phyloP scores from a whole-genome alignment of 2,888 invertebrate species.

The Thymelicus sylvestris region DNA sequence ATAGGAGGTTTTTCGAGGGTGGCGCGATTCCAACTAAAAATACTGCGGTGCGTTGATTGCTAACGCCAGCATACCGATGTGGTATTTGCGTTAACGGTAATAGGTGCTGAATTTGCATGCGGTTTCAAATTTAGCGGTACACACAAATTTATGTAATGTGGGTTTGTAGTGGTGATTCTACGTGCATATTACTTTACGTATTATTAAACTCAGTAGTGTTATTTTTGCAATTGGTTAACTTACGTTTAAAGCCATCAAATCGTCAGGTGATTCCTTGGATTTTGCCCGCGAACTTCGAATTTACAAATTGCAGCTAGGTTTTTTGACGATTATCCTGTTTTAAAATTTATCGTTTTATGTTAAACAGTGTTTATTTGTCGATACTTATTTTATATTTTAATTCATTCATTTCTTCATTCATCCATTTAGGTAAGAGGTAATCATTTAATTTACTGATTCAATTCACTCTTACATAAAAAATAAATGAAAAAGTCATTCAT shows the following conservation, averaged over 20 bases:
- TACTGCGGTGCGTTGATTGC: conserved; percentile 8
- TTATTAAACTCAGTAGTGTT: conserved; percentile 25
- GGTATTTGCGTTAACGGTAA: conserved; percentile 7
- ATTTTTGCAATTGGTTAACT: conserved; percentile 3
- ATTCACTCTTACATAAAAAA: too few relatives aligned
- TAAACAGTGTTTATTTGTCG: neutral
- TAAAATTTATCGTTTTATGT: too few relatives aligned
- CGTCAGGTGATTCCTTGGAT: neutral
- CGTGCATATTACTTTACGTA: conserved; percentile 27
- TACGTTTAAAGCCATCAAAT: conserved; percentile 3
- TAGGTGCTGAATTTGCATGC: conserved; percentile 24
- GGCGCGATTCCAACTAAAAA: conserved; percentile 35
- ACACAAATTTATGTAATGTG: conserved; percentile 57
- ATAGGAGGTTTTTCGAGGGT: conserved; percentile 44
- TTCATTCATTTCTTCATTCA: too few relatives aligned
- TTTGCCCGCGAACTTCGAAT: neutral
- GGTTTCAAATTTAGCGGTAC: conserved; percentile 23
- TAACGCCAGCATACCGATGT: conserved; percentile 2
- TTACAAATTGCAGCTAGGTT: too few relatives aligned
- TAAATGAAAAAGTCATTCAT: too few relatives aligned
- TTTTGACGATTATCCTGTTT: too few relatives aligned
- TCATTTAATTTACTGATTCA: too few relatives aligned
- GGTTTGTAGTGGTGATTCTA: conserved; percentile 53
- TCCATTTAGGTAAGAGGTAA: too few relatives aligned
- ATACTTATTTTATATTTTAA: too few relatives aligned